Percentiles rank a stretch among this genome's conserved stretches.
These are phyloP conservation scores for Uloborus diversus DNA, from an alignment of 1,140 invertebrate genomes.

Conservation along the genomic window DNA sequence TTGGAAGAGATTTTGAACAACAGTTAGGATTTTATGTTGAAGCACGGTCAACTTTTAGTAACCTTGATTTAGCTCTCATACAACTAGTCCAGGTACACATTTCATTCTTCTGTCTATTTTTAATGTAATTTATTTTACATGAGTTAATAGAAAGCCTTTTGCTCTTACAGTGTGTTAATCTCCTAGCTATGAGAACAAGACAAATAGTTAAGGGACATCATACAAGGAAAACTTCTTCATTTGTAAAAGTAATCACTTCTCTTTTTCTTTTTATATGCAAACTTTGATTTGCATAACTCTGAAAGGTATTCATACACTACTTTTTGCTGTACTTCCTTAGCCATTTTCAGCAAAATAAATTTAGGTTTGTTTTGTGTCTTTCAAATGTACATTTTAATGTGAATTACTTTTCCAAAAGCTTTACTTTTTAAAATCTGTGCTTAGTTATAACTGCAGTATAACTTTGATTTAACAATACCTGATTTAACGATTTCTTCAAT, in stretches of 20 bases:
- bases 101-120: background rate
- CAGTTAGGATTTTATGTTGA: constrained; percentile 93
- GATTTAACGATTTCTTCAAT: too few relatives aligned
- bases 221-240: constrained; percentile 81
- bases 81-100: constrained; percentile 82
- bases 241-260: constrained; percentile 76
- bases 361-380: too few relatives aligned
- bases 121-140: background rate
- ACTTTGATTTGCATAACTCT: too few relatives aligned
- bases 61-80: constrained; percentile 85
- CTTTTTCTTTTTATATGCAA: too few relatives aligned
- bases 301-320: too few relatives aligned
- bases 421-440: too few relatives aligned
- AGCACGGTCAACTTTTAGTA: constrained; percentile 85
- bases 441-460: too few relatives aligned
- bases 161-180: constrained; percentile 77
- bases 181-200: constrained; percentile 77
- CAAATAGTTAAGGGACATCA: constrained; percentile 79
- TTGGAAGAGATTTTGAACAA: constrained; percentile 82
- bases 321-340: too few relatives aligned
- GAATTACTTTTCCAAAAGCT: too few relatives aligned
- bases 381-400: background rate
- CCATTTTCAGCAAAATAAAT: too few relatives aligned
- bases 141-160: background rate
- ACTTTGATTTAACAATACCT: too few relatives aligned